Base-by-base conservation (phyloP, 2,113 vertebrate genomes). In the Taurulus bubalis region DNA sequence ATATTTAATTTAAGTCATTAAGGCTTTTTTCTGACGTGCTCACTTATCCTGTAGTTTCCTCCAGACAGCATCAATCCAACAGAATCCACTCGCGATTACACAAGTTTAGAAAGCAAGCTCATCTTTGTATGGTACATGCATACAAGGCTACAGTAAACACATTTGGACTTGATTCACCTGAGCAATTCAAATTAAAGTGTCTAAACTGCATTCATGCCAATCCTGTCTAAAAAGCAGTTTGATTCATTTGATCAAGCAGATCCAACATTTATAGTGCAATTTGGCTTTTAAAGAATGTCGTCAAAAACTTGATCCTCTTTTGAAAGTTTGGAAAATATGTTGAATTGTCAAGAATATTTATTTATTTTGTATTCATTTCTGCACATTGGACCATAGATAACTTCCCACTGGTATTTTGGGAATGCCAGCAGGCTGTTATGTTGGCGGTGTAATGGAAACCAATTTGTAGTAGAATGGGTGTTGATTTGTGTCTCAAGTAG, bases 401-500 rank as follows among this genome's bases (percentile, higher is more conserved):
- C 22, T 8, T n/a, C 2, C 1, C 14, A 56, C 8, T 45, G 26
- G 22, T 24, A 47, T 53, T 36, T 70, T 22, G 1, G 12, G 28
- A 49, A 76, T 56, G 2, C 8, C 22, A 10, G 24, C 26, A 20
- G 36, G 8, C 20, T 38, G 45, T 53, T 55, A 15, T 45, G 0
- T 14, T 20, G 26, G 62, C 34, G 26, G 8, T 40, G 22, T 47
- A 45, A 68, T 67, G 42, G 63, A 47, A 80, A 71, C 6, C 56
- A 30, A 62, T 42, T 6, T 45, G 56, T 53, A 36, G 51, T 40
- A 3, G 22, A 69, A 68, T 79, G 28, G 4, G 15, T 47, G 59
- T 72, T 63, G 4, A 62, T 34, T 69, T 70, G 18, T 8, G 6
- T 28, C 22, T 66, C 53, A 58, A 70, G 53, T 75, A 38, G 36